A percentile compares a stretch with the other conserved stretches of the same genome.
phyloP scores from a whole-genome alignment of 2,113 vertebrate genomes.

The Brachirus orientalis region DNA sequence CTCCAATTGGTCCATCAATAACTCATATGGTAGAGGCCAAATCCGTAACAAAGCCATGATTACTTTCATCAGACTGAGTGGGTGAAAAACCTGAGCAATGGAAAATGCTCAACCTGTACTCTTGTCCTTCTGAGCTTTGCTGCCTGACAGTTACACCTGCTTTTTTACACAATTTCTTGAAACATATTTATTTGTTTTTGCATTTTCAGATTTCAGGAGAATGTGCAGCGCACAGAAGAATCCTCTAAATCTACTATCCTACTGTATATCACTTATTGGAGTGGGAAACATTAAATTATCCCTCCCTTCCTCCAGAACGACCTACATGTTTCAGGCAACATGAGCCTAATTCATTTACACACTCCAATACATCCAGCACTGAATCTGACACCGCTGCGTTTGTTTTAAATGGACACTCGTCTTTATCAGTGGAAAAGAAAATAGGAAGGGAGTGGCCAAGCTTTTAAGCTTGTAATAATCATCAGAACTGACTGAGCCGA shows the following conservation, averaged over 20 bases:
- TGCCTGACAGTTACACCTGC: constrained; percentile 4
- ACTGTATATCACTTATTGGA: neutral
- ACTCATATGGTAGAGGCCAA: constrained; percentile 40
- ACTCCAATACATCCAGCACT: constrained; percentile 29
- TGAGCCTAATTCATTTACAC: constrained; percentile 51
- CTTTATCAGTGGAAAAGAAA: constrained; percentile 43
- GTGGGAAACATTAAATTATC: constrained; percentile 26
- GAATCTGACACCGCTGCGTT: constrained; percentile 49
- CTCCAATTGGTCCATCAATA: constrained; percentile 58
- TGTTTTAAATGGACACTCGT: constrained; percentile 52
- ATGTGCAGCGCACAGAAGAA: neutral
- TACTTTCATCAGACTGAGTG: constrained; percentile 46
- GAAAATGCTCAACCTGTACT: constrained; percentile 2
- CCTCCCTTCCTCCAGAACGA: constrained; percentile 13
- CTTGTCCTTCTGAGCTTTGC: neutral
- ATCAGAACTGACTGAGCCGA: constrained; percentile 32
- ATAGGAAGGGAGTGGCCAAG: constrained; percentile 38
- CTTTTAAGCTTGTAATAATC: constrained; percentile 64
- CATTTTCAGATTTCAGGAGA: neutral
- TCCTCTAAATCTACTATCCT: constrained; percentile 2
- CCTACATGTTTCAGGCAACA: constrained; percentile 38
- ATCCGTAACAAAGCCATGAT: constrained; percentile 55
- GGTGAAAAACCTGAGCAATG: neutral
- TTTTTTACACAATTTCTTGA: no score
- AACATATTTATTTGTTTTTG: neutral